These are phyloP conservation scores for Chaenogobius annularis DNA, from an alignment of 2,113 vertebrate species.

Conservation along the genomic window DNA sequence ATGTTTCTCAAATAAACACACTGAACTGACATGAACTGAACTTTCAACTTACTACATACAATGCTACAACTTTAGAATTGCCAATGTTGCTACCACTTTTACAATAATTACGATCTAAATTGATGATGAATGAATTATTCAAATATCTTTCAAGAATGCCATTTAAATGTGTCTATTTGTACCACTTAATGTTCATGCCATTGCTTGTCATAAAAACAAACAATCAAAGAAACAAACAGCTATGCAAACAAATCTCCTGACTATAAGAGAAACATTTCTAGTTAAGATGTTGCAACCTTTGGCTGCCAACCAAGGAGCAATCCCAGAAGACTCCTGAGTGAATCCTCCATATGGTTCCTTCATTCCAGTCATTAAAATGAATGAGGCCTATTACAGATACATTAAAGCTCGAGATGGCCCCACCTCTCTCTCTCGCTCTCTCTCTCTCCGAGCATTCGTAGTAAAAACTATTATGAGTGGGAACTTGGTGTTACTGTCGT, in stretches of 20 bases:
- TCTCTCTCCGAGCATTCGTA: conserved; percentile 30
- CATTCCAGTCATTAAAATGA: conserved; percentile 60
- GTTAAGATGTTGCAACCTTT: conserved; percentile 53
- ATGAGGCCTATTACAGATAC: conserved; percentile 62
- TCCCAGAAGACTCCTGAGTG: conserved; percentile 38
- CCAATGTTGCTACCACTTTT: too few relatives aligned
- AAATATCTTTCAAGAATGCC: too few relatives aligned
- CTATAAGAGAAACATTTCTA: conserved; percentile 31
- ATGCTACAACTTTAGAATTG: too few relatives aligned
- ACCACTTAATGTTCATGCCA: too few relatives aligned
- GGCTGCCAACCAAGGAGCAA: conserved; percentile 59
- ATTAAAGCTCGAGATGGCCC: conserved; percentile 69
- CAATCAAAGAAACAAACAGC: conserved; percentile 10
- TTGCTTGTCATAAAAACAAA: neutral
- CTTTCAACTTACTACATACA: too few relatives aligned
- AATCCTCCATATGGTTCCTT: conserved; percentile 64
- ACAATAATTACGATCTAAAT: too few relatives aligned
- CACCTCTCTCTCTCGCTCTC: conserved; percentile 33
- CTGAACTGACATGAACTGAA: too few relatives aligned
- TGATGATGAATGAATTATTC: too few relatives aligned
- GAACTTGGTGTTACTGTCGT: conserved; percentile 56
- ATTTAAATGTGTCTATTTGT: too few relatives aligned
- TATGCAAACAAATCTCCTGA: conserved; percentile 19
- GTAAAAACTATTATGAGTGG: conserved; percentile 28
- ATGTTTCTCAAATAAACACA: too few relatives aligned